These are phyloP conservation scores for Steinernema hermaphroditum DNA, from an alignment of 2,888 invertebrate genomes.

Conservation along the genomic window DNA sequence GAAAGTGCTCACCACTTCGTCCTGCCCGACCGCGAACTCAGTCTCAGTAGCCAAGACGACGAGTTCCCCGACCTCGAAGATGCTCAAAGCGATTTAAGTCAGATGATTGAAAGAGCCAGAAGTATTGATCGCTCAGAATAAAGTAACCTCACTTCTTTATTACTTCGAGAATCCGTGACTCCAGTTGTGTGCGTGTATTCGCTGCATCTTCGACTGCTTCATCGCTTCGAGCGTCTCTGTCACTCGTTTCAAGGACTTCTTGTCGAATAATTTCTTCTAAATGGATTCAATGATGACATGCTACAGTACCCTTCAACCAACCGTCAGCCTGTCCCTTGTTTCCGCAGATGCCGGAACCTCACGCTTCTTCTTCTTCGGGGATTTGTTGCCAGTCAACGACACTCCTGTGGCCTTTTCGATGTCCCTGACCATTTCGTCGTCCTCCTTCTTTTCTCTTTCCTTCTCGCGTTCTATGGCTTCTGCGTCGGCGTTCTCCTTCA, in stretches of 20 bases:
- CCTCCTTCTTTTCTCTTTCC: slow-evolving; percentile 35
- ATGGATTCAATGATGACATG: background rate
- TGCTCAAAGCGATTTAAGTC: slow-evolving; percentile 3
- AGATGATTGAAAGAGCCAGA: slow-evolving; percentile 1
- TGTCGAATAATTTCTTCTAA: slow-evolving; percentile 59
- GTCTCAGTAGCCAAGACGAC: slow-evolving; percentile 9
- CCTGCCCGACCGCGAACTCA: slow-evolving; percentile 19
- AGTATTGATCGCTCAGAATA: background rate
- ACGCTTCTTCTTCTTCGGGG: slow-evolving; percentile 25
- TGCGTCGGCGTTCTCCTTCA: slow-evolving; percentile 36
- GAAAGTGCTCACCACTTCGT: background rate
- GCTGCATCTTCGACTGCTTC: slow-evolving; percentile 43
- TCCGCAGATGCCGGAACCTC: slow-evolving; percentile 29
- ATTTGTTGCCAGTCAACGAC: slow-evolving; percentile 36
- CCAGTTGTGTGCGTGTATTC: slow-evolving; percentile 47
- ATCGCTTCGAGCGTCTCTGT: slow-evolving; percentile 54
- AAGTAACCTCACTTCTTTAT: background rate
- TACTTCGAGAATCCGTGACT: slow-evolving; percentile 34
- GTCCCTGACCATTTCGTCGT: slow-evolving; percentile 45
- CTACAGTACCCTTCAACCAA: background rate
- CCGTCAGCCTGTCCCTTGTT: background rate
- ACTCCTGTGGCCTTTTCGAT: slow-evolving; percentile 47
- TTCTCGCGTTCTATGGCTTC: background rate
- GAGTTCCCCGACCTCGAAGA: background rate
- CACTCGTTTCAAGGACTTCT: slow-evolving; percentile 53